Conservation (phyloP, 2,888 invertebrate species). For the Patella caerulea region DNA sequence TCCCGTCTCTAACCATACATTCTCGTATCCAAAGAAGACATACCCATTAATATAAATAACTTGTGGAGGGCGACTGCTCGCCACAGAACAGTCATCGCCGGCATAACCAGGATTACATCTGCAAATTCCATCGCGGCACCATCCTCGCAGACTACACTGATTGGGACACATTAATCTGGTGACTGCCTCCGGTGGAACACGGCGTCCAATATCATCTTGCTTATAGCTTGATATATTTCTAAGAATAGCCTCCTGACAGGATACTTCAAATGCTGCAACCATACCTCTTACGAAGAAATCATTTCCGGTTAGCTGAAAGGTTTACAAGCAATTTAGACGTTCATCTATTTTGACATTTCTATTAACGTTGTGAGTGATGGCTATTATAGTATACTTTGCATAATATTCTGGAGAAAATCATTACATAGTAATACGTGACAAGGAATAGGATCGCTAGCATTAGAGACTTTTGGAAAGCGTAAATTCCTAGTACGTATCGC, state of each 20-base stretch:
- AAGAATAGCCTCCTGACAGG: conserved; percentile 30
- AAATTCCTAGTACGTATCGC: too few relatives aligned
- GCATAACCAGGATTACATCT: conserved; percentile 29
- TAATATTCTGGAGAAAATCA: too few relatives aligned
- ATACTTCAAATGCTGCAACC: conserved; percentile 26
- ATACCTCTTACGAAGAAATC: conserved; percentile 18
- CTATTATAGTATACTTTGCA: too few relatives aligned
- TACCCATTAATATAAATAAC: conserved; percentile 31
- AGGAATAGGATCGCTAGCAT: too few relatives aligned
- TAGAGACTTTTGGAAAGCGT: too few relatives aligned
- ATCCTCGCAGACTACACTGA: conserved; percentile 33
- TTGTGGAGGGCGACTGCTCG: conserved; percentile 17
- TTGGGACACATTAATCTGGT: conserved; percentile 35
- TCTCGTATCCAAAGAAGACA: neutral
- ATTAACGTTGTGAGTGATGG: too few relatives aligned
- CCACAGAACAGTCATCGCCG: conserved; percentile 31
- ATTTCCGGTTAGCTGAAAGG: conserved; percentile 11
- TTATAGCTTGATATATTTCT: conserved; percentile 28
- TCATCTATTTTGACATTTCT: too few relatives aligned
- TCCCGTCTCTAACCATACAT: too few relatives aligned
- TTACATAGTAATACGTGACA: too few relatives aligned
- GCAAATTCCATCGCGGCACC: conserved; percentile 30
- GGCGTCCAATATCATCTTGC: conserved; percentile 25
- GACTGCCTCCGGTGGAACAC: conserved; percentile 27
- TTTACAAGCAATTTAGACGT: neutral